Conservation (phyloP, 2,888 invertebrate genomes). For the Acholoe squamosa region DNA sequence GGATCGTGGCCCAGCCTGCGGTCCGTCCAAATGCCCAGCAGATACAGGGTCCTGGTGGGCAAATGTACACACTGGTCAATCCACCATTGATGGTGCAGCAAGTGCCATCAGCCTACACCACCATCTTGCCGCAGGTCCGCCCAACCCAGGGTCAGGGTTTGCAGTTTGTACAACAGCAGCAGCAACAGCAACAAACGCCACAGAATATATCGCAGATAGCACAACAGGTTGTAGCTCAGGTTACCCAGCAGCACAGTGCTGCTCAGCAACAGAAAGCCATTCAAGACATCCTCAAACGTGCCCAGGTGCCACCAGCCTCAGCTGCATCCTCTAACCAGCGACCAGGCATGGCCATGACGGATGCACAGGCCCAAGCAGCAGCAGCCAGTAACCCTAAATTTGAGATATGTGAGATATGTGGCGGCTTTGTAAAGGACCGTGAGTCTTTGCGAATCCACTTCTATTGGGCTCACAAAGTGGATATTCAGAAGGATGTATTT, state of each 20-base stretch:
- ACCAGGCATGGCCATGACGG: background rate
- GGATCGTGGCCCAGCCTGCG: background rate
- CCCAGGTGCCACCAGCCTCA: slow-evolving; percentile 9
- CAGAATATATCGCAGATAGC: slow-evolving; percentile 56
- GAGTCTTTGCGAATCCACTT: slow-evolving; percentile 97
- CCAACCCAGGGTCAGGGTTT: background rate
- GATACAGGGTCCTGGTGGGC: slow-evolving; percentile 62
- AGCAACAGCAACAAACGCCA: background rate
- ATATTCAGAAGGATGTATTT: slow-evolving; percentile 78
- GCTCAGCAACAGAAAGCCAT: slow-evolving; percentile 60
- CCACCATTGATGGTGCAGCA: slow-evolving; percentile 30
- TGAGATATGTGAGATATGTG: slow-evolving; percentile 98
- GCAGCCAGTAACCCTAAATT: slow-evolving; percentile 56
- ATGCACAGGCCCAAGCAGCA: slow-evolving; percentile 24
- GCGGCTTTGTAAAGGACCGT: slow-evolving; percentile 97
- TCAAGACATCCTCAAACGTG: slow-evolving; percentile 54
- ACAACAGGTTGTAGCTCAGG: slow-evolving; percentile 48
- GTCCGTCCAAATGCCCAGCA: slow-evolving; percentile 26
- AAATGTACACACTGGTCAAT: slow-evolving; percentile 64
- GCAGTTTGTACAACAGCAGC: background rate
- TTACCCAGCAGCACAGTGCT: slow-evolving; percentile 47
- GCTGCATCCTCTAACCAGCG: background rate
- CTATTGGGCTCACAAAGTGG: slow-evolving; percentile 96
- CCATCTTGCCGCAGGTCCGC: slow-evolving; percentile 39
- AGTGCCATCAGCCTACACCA: background rate